phyloP scores from a whole-genome alignment of 1,140 invertebrate genomes.

The Apis dorsata region DNA sequence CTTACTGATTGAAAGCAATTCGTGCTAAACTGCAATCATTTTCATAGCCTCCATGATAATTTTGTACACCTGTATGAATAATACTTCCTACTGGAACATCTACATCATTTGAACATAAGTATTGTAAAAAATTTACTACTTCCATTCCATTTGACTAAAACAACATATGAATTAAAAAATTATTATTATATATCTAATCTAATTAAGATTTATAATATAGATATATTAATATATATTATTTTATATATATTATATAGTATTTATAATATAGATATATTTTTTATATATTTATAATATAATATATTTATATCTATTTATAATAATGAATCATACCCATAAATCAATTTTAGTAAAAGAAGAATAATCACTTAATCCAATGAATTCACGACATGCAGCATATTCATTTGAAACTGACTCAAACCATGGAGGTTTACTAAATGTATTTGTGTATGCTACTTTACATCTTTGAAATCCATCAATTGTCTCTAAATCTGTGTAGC shows the following conservation, averaged over 20 bases:
- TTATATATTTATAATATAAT: no score
- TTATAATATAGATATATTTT: no score
- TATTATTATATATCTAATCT: background rate
- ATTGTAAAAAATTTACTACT: slow-evolving; percentile 94
- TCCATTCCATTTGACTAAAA: slow-evolving; percentile 90
- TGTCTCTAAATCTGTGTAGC: slow-evolving; percentile 64
- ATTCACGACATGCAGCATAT: slow-evolving; percentile 96
- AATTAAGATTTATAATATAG: no score
- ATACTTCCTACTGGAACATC: slow-evolving; percentile 96
- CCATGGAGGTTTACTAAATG: slow-evolving; percentile 95
- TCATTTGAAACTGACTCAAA: slow-evolving; percentile 94
- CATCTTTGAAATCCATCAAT: slow-evolving; percentile 77
- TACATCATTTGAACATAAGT: slow-evolving; percentile 97
- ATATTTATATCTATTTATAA: background rate
- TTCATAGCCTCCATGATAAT: slow-evolving; percentile 96
- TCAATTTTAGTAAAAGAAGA: slow-evolving; percentile 99
- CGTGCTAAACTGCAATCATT: slow-evolving; percentile 98
- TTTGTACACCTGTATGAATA: slow-evolving; percentile 99
- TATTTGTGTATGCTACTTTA: slow-evolving; percentile 87
- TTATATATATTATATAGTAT: no score
- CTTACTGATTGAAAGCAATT: slow-evolving; percentile 93
- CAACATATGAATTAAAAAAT: slow-evolving; percentile 10
- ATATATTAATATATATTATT: no score
- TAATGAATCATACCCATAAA: slow-evolving; percentile 85
- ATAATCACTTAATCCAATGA: slow-evolving; percentile 96